Percentiles rank a stretch among this genome's conserved stretches.
Evolutionary conservation across 2,113 vertebrate genomes (phyloP).

Genomic region (Pithys albifrons): DNA sequence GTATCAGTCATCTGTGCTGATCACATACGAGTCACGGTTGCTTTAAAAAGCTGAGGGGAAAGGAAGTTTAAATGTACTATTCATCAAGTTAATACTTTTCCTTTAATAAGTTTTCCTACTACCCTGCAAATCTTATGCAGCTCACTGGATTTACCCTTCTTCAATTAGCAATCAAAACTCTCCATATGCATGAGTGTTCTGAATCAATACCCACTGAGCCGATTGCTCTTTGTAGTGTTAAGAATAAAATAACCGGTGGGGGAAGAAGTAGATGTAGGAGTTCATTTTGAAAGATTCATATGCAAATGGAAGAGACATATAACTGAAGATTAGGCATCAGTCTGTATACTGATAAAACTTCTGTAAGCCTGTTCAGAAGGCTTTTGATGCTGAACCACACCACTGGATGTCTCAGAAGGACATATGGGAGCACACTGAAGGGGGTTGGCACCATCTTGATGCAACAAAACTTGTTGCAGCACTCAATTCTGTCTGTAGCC

Average conservation of each 20-base stretch:
- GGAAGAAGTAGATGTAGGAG: not conserved
- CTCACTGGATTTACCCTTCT: slow-evolving; percentile 6
- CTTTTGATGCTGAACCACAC: not conserved
- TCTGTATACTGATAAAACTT: not conserved
- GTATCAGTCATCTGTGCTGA: not conserved
- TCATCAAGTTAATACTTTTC: slow-evolving; percentile 29
- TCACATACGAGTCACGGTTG: not conserved
- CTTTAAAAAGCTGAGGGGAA: not conserved
- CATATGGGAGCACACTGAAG: not conserved
- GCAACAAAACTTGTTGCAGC: not conserved
- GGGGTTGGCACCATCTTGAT: not conserved
- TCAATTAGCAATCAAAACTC: slow-evolving; percentile 17
- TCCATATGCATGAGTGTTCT: not conserved
- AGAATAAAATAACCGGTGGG: not conserved
- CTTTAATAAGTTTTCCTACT: not conserved
- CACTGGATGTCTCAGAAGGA: not conserved
- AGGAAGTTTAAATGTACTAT: not conserved
- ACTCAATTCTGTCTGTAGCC: not conserved
- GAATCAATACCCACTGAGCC: not conserved
- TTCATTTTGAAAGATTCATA: not conserved
- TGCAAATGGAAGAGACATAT: not conserved
- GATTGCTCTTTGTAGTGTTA: not conserved
- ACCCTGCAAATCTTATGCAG: not conserved
- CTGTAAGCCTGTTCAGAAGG: not conserved
- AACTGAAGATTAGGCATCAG: not conserved